These are phyloP conservation scores for Speoplatyrhinus poulsoni DNA, from an alignment of 2,113 vertebrate genomes.

Conservation along the genomic window DNA sequence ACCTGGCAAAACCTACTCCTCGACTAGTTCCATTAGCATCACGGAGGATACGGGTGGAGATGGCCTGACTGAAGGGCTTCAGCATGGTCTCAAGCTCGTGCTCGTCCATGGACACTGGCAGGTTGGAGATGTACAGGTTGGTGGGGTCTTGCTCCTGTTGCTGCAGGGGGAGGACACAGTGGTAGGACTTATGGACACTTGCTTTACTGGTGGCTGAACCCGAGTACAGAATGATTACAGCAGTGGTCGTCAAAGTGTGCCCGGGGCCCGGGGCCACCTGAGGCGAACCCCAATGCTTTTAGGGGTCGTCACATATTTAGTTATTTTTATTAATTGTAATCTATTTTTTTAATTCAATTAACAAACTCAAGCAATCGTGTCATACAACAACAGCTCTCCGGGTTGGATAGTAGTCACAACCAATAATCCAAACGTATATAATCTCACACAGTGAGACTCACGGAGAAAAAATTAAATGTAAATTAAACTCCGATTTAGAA, in stretches of 20 bases:
- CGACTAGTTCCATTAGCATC: slow-evolving; percentile 88
- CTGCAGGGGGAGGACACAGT: slow-evolving; percentile 56
- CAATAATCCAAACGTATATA: slow-evolving; percentile 13
- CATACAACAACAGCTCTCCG: no score
- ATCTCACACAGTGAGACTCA: not conserved
- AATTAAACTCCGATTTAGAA: slow-evolving; percentile 9
- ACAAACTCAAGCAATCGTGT: no score
- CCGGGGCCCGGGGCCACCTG: no score
- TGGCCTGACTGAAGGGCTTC: slow-evolving; percentile 92
- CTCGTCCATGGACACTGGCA: slow-evolving; percentile 90
- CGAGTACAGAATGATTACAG: not conserved
- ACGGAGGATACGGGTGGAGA: slow-evolving; percentile 90
- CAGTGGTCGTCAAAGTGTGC: no score
- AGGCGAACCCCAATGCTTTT: no score
- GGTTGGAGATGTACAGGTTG: slow-evolving; percentile 93
- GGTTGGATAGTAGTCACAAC: no score
- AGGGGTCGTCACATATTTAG: no score
- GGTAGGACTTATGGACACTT: not conserved
- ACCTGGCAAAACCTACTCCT: slow-evolving; percentile 93
- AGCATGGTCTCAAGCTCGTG: slow-evolving; percentile 91
- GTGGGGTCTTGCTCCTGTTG: slow-evolving; percentile 97
- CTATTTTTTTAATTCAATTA: no score
- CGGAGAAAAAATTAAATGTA: not conserved
- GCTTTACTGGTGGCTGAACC: not conserved
- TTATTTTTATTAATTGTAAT: no score